These are phyloP conservation scores for Megatriorchis doriae DNA, from an alignment of 2,113 vertebrate species.

Conservation along the genomic window DNA sequence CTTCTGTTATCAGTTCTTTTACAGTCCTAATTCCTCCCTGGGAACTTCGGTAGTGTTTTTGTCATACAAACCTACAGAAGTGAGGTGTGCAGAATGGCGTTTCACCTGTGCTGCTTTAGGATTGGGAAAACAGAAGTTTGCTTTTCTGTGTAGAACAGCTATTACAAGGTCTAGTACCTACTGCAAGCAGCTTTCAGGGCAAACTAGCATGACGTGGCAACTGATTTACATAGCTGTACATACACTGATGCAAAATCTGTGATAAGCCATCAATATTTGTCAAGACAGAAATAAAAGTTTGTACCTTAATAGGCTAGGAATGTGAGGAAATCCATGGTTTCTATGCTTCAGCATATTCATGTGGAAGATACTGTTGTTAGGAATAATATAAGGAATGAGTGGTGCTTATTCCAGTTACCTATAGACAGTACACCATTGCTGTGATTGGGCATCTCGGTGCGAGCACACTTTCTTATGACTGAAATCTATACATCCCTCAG, in stretches of 20 bases:
- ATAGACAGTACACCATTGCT: neutral
- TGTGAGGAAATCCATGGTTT: neutral
- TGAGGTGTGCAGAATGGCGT: neutral
- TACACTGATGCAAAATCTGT: neutral
- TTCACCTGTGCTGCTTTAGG: neutral
- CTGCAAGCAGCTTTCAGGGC: neutral
- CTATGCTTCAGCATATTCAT: accelerated
- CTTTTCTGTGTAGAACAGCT: neutral
- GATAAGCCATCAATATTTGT: neutral
- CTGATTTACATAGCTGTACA: neutral
- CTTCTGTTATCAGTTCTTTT: neutral
- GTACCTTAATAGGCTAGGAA: neutral
- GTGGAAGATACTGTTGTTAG: neutral
- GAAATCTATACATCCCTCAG: neutral
- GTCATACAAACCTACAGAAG: neutral
- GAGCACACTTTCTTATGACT: accelerated
- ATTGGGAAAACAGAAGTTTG: neutral
- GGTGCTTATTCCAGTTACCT: neutral
- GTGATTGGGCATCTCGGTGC: neutral
- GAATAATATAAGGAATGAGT: neutral
- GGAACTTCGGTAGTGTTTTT: neutral
- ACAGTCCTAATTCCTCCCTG: neutral
- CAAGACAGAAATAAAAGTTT: neutral
- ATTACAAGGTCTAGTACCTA: neutral
- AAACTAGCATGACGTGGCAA: neutral